Percentiles rank a stretch among this genome's conserved stretches.
Evolutionary conservation across 2,113 vertebrate genomes (phyloP).

Genomic region (Eretmochelys imbricata): DNA sequence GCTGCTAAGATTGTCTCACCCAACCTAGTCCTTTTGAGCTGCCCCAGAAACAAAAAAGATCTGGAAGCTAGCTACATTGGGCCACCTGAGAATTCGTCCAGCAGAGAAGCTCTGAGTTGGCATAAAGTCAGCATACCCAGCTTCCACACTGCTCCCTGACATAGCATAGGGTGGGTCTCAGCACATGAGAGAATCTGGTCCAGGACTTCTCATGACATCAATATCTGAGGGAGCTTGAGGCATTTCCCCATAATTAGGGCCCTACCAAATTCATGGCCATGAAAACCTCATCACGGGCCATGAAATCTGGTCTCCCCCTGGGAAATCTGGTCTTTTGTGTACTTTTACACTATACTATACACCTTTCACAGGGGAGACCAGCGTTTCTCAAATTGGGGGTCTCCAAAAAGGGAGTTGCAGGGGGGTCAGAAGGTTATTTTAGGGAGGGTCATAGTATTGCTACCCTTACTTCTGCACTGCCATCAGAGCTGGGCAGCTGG

Average conservation of each 20-base stretch:
- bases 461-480: too few relatives aligned
- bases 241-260: constrained; percentile 46
- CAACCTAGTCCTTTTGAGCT: not conserved
- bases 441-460: too few relatives aligned
- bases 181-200: not conserved
- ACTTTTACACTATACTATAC: too few relatives aligned
- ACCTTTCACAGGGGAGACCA: too few relatives aligned
- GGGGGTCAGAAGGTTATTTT: too few relatives aligned
- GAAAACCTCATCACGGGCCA: too few relatives aligned
- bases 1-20: constrained; percentile 7
- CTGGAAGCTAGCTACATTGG: not conserved
- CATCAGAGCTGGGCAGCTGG: too few relatives aligned
- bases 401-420: too few relatives aligned
- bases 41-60: not conserved
- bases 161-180: not conserved
- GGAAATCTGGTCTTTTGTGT: too few relatives aligned
- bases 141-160: constrained; percentile 2
- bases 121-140: not conserved
- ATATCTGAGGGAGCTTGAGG: constrained; percentile 33
- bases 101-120: constrained; percentile 13
- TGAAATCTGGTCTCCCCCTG: too few relatives aligned
- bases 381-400: too few relatives aligned
- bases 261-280: too few relatives aligned
- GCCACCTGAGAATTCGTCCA: constrained; percentile 16
- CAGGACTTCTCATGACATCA: not conserved